Base-by-base conservation (phyloP, 2,113 vertebrate species). In the Sminthopsis crassicaudata region DNA sequence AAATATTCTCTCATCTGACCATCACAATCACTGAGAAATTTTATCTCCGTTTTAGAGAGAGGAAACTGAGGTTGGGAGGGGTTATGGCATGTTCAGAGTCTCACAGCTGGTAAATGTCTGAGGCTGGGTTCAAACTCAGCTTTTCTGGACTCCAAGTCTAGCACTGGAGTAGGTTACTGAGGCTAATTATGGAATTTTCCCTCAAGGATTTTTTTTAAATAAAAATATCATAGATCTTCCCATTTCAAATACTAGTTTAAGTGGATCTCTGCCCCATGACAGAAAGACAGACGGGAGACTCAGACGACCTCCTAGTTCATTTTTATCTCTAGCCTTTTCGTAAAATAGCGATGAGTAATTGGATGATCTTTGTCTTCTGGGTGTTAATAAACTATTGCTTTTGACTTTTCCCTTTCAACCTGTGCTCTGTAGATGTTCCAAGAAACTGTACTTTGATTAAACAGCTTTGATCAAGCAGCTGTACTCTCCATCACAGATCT, bases 401-500 rank as follows among this genome's bases (percentile, higher is more conserved):
- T 92, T 26, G 60, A 93, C 93, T 91, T 92, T 94, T 95, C 91
- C 90, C 95, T 95, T 91, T 92, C 97, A 96, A 97, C 97, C 96
- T 97, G 95, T 93, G 91, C 92, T 94, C 60, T 90, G 94, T 94
- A 94, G 92, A 67, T 95, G 92, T 10, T 30, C 96, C 93, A 95
- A 96, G 95, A 96, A 91, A 0, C 96, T 96, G 92, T 88, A 51
- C 92, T 24, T 30, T 0, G 27, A 96, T 95, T 94, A 26, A 2
- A 92, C 89, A 60, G 97, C 97, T 97, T 95, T 97, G 97, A 96
- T 97, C 95, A 96, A 97, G 97, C 96, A 95, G 97, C 97, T 97
- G 97, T 97, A 97, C 97, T 97, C 97, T 98, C 97, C 93, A 96
- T 94, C 60, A 95, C 97, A 94, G 97, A 97, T 96, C 97, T 97